Percentiles rank a stretch among this genome's conserved stretches.
phyloP scores from a whole-genome alignment of 2,797 vertebrate species.

The Enteromius fasciolatus region DNA sequence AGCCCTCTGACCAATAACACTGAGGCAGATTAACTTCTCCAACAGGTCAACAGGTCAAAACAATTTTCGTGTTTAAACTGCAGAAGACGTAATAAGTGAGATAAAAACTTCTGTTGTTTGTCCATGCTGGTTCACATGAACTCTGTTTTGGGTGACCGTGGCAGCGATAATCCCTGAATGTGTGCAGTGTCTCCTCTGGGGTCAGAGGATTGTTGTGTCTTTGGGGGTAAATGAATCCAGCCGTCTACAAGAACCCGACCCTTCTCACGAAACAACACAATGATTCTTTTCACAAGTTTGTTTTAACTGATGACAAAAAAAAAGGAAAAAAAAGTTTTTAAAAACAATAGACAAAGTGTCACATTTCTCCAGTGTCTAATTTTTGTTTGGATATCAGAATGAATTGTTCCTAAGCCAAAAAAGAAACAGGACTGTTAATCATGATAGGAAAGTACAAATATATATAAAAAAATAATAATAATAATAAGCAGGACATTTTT shows the following conservation, averaged over 20 bases:
- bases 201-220: constrained; percentile 44
- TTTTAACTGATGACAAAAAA: background rate
- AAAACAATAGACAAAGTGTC: background rate
- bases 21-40: constrained; percentile 38
- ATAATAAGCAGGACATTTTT: too few relatives aligned
- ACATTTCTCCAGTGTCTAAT: background rate
- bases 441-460: background rate
- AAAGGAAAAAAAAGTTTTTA: too few relatives aligned
- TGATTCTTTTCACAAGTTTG: constrained; percentile 11
- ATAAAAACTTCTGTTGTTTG: constrained; percentile 56
- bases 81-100: constrained; percentile 37
- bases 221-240: constrained; percentile 21
- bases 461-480: background rate
- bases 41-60: constrained; percentile 35
- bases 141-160: constrained; percentile 39
- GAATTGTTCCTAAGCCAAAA: background rate
- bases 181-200: constrained; percentile 34
- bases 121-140: constrained; percentile 52
- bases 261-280: background rate
- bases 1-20: constrained; percentile 41
- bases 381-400: background rate
- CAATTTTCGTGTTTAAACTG: constrained; percentile 45
- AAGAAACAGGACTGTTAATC: background rate
- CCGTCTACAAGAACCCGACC: background rate
- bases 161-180: constrained; percentile 53